Evolutionary conservation across 2,797 vertebrate genomes (phyloP).

Genomic region (Enteromius radiatus): DNA sequence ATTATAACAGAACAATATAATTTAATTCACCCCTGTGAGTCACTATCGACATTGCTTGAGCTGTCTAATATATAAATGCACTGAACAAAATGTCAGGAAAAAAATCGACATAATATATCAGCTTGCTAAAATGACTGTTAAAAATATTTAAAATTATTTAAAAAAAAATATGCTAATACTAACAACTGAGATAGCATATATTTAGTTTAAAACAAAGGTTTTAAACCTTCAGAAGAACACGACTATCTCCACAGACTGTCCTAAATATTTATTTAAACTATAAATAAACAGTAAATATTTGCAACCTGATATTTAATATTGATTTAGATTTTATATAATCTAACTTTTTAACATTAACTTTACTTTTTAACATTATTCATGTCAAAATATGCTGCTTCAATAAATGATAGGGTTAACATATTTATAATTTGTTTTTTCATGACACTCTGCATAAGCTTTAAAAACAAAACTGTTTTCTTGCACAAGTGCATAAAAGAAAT

Average conservation of each 20-base stretch:
- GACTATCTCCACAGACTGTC: not conserved
- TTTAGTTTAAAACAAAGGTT: not conserved
- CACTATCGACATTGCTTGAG: not conserved
- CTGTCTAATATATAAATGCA: not conserved
- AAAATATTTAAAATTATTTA: no score
- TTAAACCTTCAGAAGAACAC: not conserved
- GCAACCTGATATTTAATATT: not conserved
- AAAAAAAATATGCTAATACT: not conserved
- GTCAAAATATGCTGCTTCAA: not conserved
- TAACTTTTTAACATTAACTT: constrained; percentile 1
- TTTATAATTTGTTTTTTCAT: not conserved
- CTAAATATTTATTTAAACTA: not conserved
- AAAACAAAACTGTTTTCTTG: not conserved
- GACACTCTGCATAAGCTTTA: not conserved
- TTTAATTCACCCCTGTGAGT: not conserved
- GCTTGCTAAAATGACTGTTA: not conserved
- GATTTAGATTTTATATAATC: not conserved
- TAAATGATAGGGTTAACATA: not conserved
- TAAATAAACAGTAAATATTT: not conserved
- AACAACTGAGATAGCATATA: not conserved
- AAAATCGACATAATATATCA: not conserved
- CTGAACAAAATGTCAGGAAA: not conserved
- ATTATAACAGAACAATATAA: not conserved
- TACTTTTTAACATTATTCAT: not conserved
- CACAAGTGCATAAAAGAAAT: not conserved